These are phyloP conservation scores for Temnothorax longispinosus DNA, from an alignment of 1,140 invertebrate species.

Conservation along the genomic window DNA sequence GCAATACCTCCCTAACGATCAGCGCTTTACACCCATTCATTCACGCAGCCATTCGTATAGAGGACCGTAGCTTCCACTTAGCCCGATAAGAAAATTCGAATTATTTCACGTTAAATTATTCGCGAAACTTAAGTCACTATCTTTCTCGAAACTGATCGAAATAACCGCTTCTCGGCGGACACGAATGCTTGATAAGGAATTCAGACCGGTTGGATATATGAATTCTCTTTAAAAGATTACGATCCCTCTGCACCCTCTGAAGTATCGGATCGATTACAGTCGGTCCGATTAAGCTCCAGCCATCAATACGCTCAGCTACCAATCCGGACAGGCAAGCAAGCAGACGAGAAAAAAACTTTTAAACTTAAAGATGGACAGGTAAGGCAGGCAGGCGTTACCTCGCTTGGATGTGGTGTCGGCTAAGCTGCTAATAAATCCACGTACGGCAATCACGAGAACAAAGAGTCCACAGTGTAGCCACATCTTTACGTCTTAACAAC, in stretches of 20 bases:
- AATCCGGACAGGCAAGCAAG: neutral
- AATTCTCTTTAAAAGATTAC: neutral
- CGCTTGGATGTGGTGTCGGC: slow-evolving; percentile 83
- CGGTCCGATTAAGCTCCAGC: slow-evolving; percentile 6
- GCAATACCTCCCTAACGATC: slow-evolving; percentile 47
- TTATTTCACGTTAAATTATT: slow-evolving; percentile 1
- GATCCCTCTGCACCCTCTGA: neutral
- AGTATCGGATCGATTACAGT: neutral
- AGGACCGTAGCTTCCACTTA: slow-evolving; percentile 20
- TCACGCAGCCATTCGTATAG: slow-evolving; percentile 20
- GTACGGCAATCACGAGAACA: slow-evolving; percentile 85
- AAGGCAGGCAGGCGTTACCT: slow-evolving; percentile 78
- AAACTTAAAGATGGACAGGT: slow-evolving; percentile 17
- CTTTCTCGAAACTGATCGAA: slow-evolving; percentile 19
- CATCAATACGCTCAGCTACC: slow-evolving; percentile 21
- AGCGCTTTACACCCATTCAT: slow-evolving; percentile 43
- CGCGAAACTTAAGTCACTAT: neutral
- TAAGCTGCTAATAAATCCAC: slow-evolving; percentile 84
- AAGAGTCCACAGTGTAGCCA: slow-evolving; percentile 86
- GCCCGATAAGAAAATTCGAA: slow-evolving; percentile 12
- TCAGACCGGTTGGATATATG: neutral
- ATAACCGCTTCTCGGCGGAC: neutral
- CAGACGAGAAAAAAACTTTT: neutral
- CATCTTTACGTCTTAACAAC: slow-evolving; percentile 86
- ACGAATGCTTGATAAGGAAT: neutral